Evolutionary conservation across 2,113 vertebrate genomes (phyloP).

Genomic region (Manacus vitellinus): DNA sequence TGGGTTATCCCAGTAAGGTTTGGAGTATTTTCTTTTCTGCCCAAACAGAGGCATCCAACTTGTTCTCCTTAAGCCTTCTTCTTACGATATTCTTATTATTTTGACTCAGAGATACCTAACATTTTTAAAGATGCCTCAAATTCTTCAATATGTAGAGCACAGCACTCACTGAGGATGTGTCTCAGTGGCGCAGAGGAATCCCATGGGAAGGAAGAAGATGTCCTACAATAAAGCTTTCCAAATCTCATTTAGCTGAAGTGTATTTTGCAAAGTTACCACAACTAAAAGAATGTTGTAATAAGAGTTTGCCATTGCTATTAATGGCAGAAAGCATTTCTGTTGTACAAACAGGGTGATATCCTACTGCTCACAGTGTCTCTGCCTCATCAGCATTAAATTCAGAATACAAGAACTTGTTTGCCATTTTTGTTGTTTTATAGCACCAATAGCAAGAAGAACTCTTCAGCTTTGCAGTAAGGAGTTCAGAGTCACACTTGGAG

Average conservation of each 20-base stretch:
- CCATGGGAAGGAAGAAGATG: not conserved
- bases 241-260: not conserved
- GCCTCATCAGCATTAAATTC: not conserved
- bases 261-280: not conserved
- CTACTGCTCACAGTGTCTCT: not conserved
- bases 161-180: not conserved
- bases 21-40: not conserved
- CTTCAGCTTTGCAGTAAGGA: not conserved
- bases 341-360: not conserved
- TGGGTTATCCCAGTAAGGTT: not conserved
- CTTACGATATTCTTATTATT: no score
- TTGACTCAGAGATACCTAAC: not conserved
- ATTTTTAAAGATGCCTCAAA: not conserved
- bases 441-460: not conserved
- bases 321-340: not conserved
- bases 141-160: fast-evolving
- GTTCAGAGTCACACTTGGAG: not conserved
- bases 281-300: not conserved
- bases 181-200: not conserved
- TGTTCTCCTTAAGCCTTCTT: not conserved
- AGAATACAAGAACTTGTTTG: not conserved
- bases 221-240: not conserved
- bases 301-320: not conserved
- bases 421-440: not conserved
- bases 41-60: not conserved